Evolutionary conservation across 2,888 invertebrate genomes (phyloP), one percentile per base, ranked within the genome.

Genomic region (Callyntrura guangdongensis): DNA sequence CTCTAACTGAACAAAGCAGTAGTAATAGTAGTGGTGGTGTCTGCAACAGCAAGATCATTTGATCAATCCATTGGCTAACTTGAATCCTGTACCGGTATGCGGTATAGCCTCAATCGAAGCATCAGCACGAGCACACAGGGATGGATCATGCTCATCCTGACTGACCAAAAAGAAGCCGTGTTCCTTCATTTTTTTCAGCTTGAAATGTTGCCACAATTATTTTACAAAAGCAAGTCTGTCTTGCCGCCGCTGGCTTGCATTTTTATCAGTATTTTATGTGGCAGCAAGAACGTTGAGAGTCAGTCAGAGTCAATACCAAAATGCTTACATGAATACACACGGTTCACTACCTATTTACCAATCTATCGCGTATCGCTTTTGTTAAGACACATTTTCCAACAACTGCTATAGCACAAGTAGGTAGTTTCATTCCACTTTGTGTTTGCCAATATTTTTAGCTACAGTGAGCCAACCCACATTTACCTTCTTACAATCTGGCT

Each of bases 181-280:
- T 64, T 69, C 59, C 86, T 61, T 86, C 22, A 77, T 53, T 53
- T 84, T 74, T 79, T 90, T 67, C 47, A 81, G 69, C n/a, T 85
- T 87, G 59, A 88, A 72, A 86, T 87, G 77, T 27, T 91, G 85
- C 91, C 85, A 88, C 88, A 91, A 88, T 88, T 88, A 88, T 88
- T 87, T 83, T 82, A 83, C 74, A 77, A 77, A 72, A 84, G 77
- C 77, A 84, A 79, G 86, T 72, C 67, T 86, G 64, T 64, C 49
- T 84, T 88, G 88, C 88, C 88, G 91, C 91, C 91, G 84, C 88
- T 84, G 85, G 88, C 91, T 84, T 91, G 87, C 84, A 88, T 87
- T 59, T 88, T 86, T 83, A 91, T 91, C 84, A 83, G 79, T 36
- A 56, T 87, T 86, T 91, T 87, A 86, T 91, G 86, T 91, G 90